Base-by-base conservation (phyloP, 2,888 invertebrate genomes). In the Drosophila algonquin region DNA sequence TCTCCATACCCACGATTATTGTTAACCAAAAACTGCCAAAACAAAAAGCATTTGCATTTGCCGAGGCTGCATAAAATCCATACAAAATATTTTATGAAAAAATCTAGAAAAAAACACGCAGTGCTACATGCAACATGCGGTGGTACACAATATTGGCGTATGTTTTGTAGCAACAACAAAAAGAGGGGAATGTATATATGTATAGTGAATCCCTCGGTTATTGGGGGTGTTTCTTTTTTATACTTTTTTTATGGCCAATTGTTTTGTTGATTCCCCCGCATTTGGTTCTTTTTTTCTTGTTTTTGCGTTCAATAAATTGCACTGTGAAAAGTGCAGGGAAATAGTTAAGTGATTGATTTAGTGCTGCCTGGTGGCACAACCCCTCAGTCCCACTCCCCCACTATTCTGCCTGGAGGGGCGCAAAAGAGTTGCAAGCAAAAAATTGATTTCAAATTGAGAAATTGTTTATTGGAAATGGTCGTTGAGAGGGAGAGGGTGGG, bases 271-370 rank as follows among this genome's bases (percentile, higher is more conserved):
- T 69, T 70, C 53, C 64, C 6, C 6, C 14, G 27, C 27, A 73
- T 55, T 72, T 58, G 46, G 27, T 47, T 58, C 40, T 27, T 59
- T 46, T 55, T 58, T 54, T 47, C 30, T 18, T 58, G 52, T 47
- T 40, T 18, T 18, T 55, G 40, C 14, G 45, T 55, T 71, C 65
- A 75, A 75, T 73, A 78, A 72, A 75, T 74, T 76, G 57, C 52
- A 65, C 47, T 52, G 40, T n/a, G 56, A 58, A 73, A 78, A 76
- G 68, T 67, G 65, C 57, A 53, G 63, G 63, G 60, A 73, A 75
- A 76, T 74, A 75, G 79, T 78, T 74, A 76, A 78, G 79, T 81
- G 82, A 84, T 80, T 85, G 86, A 85, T 86, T 75, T 76, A 70
- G 72, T 74, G 53, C 57, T 51, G 63, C 52, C 58, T 47, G 56